Conservation (phyloP, 2,888 invertebrate genomes). For the Himalopsyche kuldschensis region DNA sequence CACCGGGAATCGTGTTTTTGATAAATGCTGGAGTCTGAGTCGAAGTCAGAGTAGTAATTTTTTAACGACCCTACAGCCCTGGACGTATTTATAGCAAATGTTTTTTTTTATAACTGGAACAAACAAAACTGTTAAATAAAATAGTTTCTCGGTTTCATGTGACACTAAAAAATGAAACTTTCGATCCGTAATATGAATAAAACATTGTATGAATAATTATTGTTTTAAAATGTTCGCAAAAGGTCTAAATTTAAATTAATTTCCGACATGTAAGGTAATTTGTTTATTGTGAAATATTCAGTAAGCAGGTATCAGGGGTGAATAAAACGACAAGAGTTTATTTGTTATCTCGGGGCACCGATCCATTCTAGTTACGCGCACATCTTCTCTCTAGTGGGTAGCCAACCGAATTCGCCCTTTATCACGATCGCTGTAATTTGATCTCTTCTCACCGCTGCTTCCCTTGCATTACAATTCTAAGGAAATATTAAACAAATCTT, state of each 20-base stretch:
- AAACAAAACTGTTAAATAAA: too few species aligned
- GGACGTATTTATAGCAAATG: too few species aligned
- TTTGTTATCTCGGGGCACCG: neutral
- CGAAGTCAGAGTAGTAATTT: too few species aligned
- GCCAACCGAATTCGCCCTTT: slow-evolving; percentile 22
- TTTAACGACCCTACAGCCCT: too few species aligned
- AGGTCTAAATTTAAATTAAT: neutral
- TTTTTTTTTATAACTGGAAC: too few species aligned
- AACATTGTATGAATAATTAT: neutral
- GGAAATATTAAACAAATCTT: neutral
- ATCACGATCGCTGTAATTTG: slow-evolving; percentile 26
- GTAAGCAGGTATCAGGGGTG: neutral
- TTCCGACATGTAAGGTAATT: neutral
- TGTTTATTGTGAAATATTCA: neutral
- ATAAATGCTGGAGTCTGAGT: too few species aligned
- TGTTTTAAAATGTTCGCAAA: neutral
- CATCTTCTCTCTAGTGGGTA: neutral
- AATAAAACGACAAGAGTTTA: neutral
- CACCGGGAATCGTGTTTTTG: too few species aligned
- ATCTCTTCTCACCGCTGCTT: slow-evolving; percentile 13
- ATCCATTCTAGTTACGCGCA: slow-evolving; percentile 4
- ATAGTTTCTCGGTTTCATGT: too few species aligned
- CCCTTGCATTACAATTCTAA: neutral
- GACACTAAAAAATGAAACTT: too few species aligned
- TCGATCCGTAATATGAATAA: neutral